Evolutionary conservation across 2,888 invertebrate species (phyloP), one percentile per base, ranked within the genome.

Genomic region (Oligia latruncula): DNA sequence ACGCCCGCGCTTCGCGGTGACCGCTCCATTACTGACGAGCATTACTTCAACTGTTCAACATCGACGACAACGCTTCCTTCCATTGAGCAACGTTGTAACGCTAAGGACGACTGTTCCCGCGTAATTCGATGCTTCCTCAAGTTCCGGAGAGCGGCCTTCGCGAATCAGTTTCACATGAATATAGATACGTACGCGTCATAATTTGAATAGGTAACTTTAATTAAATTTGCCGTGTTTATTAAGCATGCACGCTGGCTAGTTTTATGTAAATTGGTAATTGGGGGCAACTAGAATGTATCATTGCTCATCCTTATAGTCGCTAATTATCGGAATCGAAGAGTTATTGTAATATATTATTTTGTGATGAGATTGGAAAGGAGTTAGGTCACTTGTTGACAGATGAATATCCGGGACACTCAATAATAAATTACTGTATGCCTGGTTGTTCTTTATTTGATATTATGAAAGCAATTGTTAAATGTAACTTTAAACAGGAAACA

Each of bases 81-180:
- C 93, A 92, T 93, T 94, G 91, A 92, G 91, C 90, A 92, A 92
- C 88, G 68, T 43, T 58, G 79, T 77, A 84, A 80, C 87, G 83
- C 81, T 85, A 77, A 85, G 83, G 85, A 86, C 80, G 73, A 64
- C 60, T 72, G 85, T 83, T 87, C 79, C 79, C 72, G 62, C 82
- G 78, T 89, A 83, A 90, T 91, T 84, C 80, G 80, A 64, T 58
- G 84, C 85, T 90, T 93, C 91, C 92, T 83, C 81, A 80, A 87
- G 89, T 92, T 92, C 93, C 92, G 90, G 87, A 81, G 74, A n/a
- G 13, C 80, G 87, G 85, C 93, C 93, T 93, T 93, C 91, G 73
- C 46, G 80, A 70, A 78, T 85, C 74, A 87, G 87, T 92, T 91
- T 91, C 91, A 87, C 90, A 79, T 78, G 80, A 89, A 86, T 87